These are phyloP conservation scores for Horisme vitalbata DNA, from an alignment of 2,888 invertebrate species.

Conservation along the genomic window DNA sequence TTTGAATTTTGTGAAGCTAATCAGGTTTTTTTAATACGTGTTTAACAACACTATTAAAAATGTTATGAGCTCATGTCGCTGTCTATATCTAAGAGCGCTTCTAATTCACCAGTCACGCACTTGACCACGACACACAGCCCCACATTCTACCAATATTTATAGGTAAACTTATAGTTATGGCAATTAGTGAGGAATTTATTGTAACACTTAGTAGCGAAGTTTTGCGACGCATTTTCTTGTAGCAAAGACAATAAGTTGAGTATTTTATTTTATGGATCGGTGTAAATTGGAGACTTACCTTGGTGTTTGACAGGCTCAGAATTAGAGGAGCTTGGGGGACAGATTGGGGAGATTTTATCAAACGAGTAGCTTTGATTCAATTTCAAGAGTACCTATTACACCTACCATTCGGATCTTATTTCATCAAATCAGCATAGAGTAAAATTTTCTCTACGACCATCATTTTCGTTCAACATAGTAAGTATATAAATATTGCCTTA, in stretches of 20 bases:
- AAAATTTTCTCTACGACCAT: too few species aligned
- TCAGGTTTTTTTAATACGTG: too few species aligned
- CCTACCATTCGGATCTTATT: too few species aligned
- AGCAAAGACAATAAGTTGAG: constrained; percentile 10
- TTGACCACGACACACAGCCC: constrained; percentile 18
- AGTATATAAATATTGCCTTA: too few species aligned
- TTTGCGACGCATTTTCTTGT: constrained; percentile 11
- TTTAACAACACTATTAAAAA: too few species aligned
- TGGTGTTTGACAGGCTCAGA: constrained; percentile 4
- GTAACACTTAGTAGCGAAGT: constrained; percentile 18
- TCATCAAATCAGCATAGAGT: too few species aligned
- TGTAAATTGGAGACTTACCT: constrained; percentile 19
- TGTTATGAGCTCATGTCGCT: too few species aligned
- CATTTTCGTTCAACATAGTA: too few species aligned
- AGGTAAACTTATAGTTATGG: constrained; percentile 15
- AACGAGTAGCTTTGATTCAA: too few species aligned
- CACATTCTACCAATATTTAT: constrained; percentile 11
- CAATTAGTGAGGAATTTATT: constrained; percentile 17
- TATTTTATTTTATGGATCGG: constrained; percentile 20
- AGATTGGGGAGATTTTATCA: too few species aligned
- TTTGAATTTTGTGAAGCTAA: too few species aligned
- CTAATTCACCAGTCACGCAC: constrained; percentile 28
- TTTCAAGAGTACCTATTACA: too few species aligned
- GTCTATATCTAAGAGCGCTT: constrained; percentile 17
- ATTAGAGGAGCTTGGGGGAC: background rate